phyloP scores from a whole-genome alignment of 2,888 invertebrate species.

The Chymomyza procnemis region DNA sequence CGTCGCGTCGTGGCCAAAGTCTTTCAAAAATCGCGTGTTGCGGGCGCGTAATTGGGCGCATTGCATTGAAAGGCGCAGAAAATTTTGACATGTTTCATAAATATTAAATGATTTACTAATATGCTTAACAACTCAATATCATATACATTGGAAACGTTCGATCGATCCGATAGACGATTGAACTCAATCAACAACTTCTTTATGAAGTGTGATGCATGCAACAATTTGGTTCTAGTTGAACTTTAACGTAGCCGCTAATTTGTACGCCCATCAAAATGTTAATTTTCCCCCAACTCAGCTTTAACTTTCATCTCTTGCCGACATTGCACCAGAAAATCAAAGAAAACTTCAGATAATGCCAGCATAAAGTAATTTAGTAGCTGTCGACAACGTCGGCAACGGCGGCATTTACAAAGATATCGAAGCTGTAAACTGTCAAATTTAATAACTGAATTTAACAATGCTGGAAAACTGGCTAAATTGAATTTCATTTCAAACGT shows the following conservation, averaged over 20 bases:
- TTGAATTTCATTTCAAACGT: slow-evolving; percentile 46
- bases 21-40: slow-evolving; percentile 66
- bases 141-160: not conserved
- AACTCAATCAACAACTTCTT: slow-evolving; percentile 47
- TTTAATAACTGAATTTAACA: slow-evolving; percentile 72
- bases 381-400: not conserved
- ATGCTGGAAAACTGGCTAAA: slow-evolving; percentile 52
- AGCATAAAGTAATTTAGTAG: not conserved
- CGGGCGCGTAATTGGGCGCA: slow-evolving; percentile 6
- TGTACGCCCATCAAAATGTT: slow-evolving; percentile 72
- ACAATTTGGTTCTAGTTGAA: slow-evolving; percentile 50
- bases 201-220: slow-evolving; percentile 14
- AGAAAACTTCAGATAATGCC: slow-evolving; percentile 55
- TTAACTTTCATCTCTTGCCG: slow-evolving; percentile 69
- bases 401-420: slow-evolving; percentile 56
- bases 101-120: slow-evolving; percentile 55
- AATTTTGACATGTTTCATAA: slow-evolving; percentile 49
- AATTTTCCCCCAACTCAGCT: slow-evolving; percentile 48
- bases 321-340: slow-evolving; percentile 62
- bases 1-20: slow-evolving; percentile 14
- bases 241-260: slow-evolving; percentile 40
- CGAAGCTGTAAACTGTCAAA: slow-evolving; percentile 67
- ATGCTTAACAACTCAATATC: slow-evolving; percentile 5
- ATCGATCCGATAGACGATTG: slow-evolving; percentile 43
- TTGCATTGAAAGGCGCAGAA: not conserved